Conservation (phyloP, 2,888 invertebrate genomes). For the Argyresthia goedartella region DNA sequence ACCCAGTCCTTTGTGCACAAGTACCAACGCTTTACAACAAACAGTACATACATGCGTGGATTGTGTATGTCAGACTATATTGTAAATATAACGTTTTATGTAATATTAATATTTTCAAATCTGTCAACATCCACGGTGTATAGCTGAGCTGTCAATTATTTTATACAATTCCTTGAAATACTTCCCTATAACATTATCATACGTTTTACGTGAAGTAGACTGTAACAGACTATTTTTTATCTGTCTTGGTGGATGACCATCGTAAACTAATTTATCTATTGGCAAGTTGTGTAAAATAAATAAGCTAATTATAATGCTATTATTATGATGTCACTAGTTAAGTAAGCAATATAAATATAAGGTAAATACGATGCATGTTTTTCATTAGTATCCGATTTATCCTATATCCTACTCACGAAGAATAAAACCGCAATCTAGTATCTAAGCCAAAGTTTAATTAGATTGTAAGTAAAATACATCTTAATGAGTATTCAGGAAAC, state of each 20-base stretch:
- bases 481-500: no score
- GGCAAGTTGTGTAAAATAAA: conserved; percentile 70
- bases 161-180: conserved; percentile 64
- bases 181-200: no score
- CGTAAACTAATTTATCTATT: conserved; percentile 69
- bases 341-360: conserved; percentile 72
- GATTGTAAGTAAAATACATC: no score
- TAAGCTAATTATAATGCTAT: conserved; percentile 69
- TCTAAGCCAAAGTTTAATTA: background rate
- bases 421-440: background rate
- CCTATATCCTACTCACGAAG: background rate
- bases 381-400: background rate
- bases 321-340: conserved; percentile 71
- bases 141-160: conserved; percentile 65
- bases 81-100: conserved; percentile 65
- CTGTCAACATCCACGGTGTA: conserved; percentile 61
- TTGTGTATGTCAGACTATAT: conserved; percentile 54
- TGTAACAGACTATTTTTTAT: conserved; percentile 66
- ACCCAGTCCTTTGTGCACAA: conserved; percentile 26
- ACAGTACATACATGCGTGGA: conserved; percentile 59
- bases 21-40: conserved; percentile 50
- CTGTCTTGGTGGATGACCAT: conserved; percentile 67
- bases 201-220: conserved; percentile 52
- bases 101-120: conserved; percentile 58
- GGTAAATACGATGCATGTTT: conserved; percentile 37